Evolutionary conservation across 37 sponge, comb jelly and placozoan genomes (phyloP).

Genomic region (Aplysina aerophoba): DNA sequence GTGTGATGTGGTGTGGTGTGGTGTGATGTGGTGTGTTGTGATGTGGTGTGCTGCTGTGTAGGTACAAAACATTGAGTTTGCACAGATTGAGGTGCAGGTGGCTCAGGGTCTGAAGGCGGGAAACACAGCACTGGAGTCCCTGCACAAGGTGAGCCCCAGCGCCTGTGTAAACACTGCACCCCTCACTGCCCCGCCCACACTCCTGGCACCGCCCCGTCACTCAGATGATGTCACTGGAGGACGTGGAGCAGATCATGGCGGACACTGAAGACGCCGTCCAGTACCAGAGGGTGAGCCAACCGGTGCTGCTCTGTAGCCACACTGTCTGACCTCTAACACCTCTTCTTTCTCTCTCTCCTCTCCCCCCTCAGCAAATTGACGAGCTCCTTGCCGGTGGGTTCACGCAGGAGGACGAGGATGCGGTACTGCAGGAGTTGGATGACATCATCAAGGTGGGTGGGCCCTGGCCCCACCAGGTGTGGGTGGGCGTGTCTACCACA

Average conservation of each 20-base stretch:
- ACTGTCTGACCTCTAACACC: not conserved
- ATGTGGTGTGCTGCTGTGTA: not conserved
- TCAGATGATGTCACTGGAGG: conserved; percentile 94
- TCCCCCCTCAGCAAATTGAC: conserved; percentile 82
- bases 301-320: not conserved
- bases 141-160: conserved; percentile 76
- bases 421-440: conserved; percentile 83
- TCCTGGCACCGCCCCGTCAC: not conserved
- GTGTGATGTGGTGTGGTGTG: no score
- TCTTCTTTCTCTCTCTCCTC: not conserved
- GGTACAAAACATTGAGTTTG: conserved; percentile 93
- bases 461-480: not conserved
- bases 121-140: conserved; percentile 80
- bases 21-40: not conserved
- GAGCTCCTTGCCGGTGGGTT: conserved; percentile 86
- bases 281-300: conserved; percentile 85
- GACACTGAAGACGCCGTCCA: conserved; percentile 96
- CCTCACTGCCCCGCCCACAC: not conserved
- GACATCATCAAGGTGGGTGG: conserved; percentile 56
- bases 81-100: conserved; percentile 95
- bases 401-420: conserved; percentile 89
- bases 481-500: no score
- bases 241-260: conserved; percentile 95
- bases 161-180: not conserved
- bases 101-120: conserved; percentile 96